These are phyloP conservation scores for Bombus turneri DNA, from an alignment of 1,140 invertebrate species.

Conservation along the genomic window DNA sequence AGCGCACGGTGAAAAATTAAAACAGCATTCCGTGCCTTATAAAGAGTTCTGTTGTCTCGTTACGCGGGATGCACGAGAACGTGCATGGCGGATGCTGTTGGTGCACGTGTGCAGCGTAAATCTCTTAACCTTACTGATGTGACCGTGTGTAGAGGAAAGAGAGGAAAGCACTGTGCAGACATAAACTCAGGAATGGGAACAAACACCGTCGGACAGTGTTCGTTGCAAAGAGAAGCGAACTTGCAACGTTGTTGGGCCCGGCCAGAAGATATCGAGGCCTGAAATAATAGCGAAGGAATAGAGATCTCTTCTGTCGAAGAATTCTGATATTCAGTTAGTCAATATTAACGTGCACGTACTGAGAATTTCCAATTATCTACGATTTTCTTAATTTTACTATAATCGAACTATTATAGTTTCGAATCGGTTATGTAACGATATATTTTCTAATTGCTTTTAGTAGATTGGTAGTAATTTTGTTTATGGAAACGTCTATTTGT, in stretches of 20 bases:
- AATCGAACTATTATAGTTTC: neutral
- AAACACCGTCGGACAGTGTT: constrained; percentile 59
- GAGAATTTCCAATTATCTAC: neutral
- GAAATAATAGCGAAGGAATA: constrained; percentile 15
- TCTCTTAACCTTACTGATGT: constrained; percentile 73
- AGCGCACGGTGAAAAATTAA: constrained; percentile 50
- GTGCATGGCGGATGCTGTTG: constrained; percentile 64
- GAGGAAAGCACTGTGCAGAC: constrained; percentile 33
- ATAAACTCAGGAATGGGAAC: constrained; percentile 62
- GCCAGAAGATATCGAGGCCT: constrained; percentile 33
- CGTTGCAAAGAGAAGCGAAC: constrained; percentile 32
- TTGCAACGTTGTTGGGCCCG: neutral
- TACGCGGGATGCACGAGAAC: constrained; percentile 71
- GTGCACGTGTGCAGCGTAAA: constrained; percentile 75
- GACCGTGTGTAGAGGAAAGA: constrained; percentile 30
- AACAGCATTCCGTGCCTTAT: constrained; percentile 69
- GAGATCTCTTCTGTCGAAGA: neutral
- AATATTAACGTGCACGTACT: neutral
- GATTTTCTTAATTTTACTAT: neutral
- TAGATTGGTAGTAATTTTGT: too few relatives aligned
- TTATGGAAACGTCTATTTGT: too few relatives aligned
- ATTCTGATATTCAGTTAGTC: neutral
- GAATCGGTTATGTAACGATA: neutral
- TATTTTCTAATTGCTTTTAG: neutral
- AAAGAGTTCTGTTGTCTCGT: constrained; percentile 78